A percentile compares a stretch with the other conserved stretches of the same genome.
These are phyloP conservation scores for Lissocephala sabroskyi DNA, from an alignment of 2,888 invertebrate genomes.

Conservation along the genomic window DNA sequence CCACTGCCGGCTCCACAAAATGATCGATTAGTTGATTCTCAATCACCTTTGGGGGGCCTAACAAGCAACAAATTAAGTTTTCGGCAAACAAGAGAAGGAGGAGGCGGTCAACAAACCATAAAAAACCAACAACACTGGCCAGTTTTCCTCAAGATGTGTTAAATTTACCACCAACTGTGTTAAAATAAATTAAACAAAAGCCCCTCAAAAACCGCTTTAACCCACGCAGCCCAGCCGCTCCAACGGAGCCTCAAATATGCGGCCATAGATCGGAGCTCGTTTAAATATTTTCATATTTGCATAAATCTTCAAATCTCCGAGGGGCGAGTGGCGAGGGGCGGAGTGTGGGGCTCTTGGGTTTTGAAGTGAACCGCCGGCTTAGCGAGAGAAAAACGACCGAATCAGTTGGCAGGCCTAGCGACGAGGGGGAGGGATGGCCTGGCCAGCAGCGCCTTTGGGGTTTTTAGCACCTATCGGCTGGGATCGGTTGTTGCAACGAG, in stretches of 20 bases:
- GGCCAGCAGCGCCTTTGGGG: no score
- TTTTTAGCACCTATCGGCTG: constrained; percentile 41
- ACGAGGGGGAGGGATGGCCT: no score
- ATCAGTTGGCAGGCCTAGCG: no score
- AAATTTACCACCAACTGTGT: constrained; percentile 61
- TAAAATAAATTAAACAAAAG: constrained; percentile 52
- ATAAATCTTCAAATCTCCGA: constrained; percentile 32
- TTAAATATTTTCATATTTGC: constrained; percentile 46
- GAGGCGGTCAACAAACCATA: not conserved
- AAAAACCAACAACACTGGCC: constrained; percentile 4
- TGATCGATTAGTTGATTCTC: constrained; percentile 30
- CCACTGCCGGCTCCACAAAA: constrained; percentile 20
- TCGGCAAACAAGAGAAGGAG: constrained; percentile 4
- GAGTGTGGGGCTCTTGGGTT: not conserved
- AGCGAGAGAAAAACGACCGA: not conserved
- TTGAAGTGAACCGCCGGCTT: not conserved
- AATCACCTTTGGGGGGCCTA: not conserved
- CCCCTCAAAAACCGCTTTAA: constrained; percentile 3
- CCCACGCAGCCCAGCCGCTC: constrained; percentile 8
- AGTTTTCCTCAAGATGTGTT: constrained; percentile 36
- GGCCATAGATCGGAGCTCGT: constrained; percentile 9
- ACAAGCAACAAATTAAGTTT: constrained; percentile 5
- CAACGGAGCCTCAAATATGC: constrained; percentile 28
- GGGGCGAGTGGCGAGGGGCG: not conserved
- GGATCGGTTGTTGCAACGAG: no score